Percentiles rank a stretch among this genome's conserved stretches.
Evolutionary conservation across 2,888 invertebrate species (phyloP).

Genomic region (Noctua janthe): DNA sequence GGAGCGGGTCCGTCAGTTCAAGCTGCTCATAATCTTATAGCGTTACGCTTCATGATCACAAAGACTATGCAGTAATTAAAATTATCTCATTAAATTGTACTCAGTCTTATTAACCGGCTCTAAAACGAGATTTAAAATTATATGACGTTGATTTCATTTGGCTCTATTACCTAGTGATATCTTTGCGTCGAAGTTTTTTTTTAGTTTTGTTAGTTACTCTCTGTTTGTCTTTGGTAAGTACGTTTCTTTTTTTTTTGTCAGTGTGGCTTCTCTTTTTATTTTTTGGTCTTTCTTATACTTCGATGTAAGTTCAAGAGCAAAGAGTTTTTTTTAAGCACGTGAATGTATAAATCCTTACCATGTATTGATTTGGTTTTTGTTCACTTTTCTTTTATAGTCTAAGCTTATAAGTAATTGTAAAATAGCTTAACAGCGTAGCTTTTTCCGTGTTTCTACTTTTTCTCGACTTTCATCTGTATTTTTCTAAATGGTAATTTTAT

Average conservation of each 20-base stretch:
- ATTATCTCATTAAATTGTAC: conserved; percentile 53
- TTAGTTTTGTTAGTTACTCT: background rate
- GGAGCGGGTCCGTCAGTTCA: conserved; percentile 36
- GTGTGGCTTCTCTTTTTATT: background rate
- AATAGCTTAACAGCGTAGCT: background rate
- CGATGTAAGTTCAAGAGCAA: too few species aligned
- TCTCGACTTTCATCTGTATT: background rate
- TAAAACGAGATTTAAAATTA: conserved; percentile 23
- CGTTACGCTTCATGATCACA: conserved; percentile 47
- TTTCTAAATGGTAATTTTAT: background rate
- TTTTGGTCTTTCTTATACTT: background rate
- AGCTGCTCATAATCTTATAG: conserved; percentile 37
- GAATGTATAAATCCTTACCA: background rate
- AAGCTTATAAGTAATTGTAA: background rate
- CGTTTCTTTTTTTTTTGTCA: background rate
- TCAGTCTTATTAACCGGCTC: conserved; percentile 21
- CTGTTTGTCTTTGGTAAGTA: background rate
- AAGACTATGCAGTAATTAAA: conserved; percentile 49
- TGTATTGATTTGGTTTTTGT: background rate
- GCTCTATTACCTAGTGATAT: background rate
- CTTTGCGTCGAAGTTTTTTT: background rate
- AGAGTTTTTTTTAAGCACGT: background rate
- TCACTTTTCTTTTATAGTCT: background rate
- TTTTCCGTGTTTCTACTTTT: background rate
- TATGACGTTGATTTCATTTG: conserved; percentile 28